Percentiles rank a stretch among this genome's conserved stretches.
Conservation (phyloP, 1,140 invertebrate genomes). For the Zeugodacus cucurbitae region DNA sequence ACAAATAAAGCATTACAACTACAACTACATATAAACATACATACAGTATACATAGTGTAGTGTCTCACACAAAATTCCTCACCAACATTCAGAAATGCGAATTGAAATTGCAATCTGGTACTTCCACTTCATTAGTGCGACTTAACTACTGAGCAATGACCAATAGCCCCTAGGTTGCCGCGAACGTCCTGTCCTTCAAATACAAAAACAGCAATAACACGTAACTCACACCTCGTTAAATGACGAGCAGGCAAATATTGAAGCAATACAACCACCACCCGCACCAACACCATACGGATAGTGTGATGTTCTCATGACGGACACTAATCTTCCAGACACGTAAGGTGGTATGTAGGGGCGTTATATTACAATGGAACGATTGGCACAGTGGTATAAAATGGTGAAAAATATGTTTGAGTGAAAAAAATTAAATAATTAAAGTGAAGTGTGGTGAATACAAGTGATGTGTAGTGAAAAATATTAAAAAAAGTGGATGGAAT, state of each 20-base stretch:
- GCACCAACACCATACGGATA: not conserved
- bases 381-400: not conserved
- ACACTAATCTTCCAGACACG: not conserved
- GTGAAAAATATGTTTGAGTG: too few relatives aligned
- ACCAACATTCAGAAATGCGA: not conserved
- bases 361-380: not conserved
- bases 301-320: not conserved
- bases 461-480: too few relatives aligned
- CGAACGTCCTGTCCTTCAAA: not conserved
- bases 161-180: not conserved
- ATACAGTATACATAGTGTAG: not conserved
- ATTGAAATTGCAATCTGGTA: slow-evolving; percentile 35
- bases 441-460: too few relatives aligned
- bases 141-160: slow-evolving; percentile 25
- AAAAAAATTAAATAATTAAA: too few relatives aligned
- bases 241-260: not conserved
- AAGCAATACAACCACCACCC: not conserved
- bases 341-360: not conserved
- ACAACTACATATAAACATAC: not conserved
- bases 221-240: slow-evolving; percentile 6
- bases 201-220: not conserved
- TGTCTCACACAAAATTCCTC: not conserved
- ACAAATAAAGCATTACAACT: not conserved
- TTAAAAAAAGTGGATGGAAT: too few relatives aligned
- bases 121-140: slow-evolving; percentile 35